A percentile compares a stretch with the other conserved stretches of the same genome.
Conservation (phyloP, 2,797 vertebrate genomes). For the Salarias fasciatus region DNA sequence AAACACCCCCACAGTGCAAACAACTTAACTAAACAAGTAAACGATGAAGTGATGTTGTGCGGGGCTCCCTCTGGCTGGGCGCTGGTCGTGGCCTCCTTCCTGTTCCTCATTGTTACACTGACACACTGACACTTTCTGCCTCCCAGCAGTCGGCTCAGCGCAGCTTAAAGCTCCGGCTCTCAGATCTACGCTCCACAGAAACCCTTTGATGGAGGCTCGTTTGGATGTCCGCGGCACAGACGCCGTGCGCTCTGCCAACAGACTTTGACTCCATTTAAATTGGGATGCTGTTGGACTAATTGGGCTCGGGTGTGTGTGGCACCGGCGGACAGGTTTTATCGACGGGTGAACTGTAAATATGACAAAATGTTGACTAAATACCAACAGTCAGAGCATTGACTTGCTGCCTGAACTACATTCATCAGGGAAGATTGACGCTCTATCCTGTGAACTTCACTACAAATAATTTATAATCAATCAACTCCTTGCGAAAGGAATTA, state of each 20-base stretch:
- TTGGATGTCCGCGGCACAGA: slow-evolving; percentile 11
- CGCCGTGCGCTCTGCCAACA: too few species aligned
- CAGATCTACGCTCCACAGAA: slow-evolving; percentile 7
- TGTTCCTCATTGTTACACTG: not conserved
- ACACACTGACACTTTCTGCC: slow-evolving; percentile 5
- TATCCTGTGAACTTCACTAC: too few species aligned
- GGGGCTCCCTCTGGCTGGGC: slow-evolving; percentile 6
- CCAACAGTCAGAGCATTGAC: too few species aligned
- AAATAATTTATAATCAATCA: too few species aligned
- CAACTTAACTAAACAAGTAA: not conserved
- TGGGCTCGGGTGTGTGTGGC: slow-evolving; percentile 16
- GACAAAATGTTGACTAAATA: too few species aligned
- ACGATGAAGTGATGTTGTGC: not conserved
- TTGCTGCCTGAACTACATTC: too few species aligned
- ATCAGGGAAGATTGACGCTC: too few species aligned
- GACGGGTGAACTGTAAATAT: too few species aligned
- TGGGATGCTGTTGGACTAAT: slow-evolving; percentile 26
- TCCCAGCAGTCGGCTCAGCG: slow-evolving; percentile 7
- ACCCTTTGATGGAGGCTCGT: slow-evolving; percentile 28
- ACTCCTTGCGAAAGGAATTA: too few species aligned
- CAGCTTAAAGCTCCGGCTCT: slow-evolving; percentile 24
- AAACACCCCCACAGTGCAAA: not conserved
- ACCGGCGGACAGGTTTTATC: too few species aligned
- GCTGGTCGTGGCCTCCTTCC: not conserved
- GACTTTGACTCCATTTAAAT: not conserved